A percentile compares a stretch with the other conserved stretches of the same genome.
Conservation (phyloP, 2,888 invertebrate species). For the Tipula confusa region DNA sequence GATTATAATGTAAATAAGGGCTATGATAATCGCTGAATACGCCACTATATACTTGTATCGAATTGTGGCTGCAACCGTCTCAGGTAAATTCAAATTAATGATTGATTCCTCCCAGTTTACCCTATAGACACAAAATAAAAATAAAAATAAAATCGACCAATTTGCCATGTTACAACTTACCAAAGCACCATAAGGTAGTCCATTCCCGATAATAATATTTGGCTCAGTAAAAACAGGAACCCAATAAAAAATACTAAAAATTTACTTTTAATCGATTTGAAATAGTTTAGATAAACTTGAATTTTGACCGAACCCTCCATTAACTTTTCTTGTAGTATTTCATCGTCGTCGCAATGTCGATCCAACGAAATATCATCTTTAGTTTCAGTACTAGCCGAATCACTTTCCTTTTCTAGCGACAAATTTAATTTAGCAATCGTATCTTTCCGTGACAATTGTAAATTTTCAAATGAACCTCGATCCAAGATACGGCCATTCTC, state of each 20-base stretch:
- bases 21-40: constrained; percentile 45
- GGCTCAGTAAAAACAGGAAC: constrained; percentile 55
- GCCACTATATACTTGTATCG: constrained; percentile 38
- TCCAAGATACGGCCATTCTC: constrained; percentile 44
- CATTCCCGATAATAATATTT: constrained; percentile 59
- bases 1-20: constrained; percentile 41
- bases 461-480: constrained; percentile 51
- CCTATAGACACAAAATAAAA: constrained; percentile 56
- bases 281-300: constrained; percentile 56
- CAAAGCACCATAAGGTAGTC: constrained; percentile 75
- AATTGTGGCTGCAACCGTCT: constrained; percentile 21
- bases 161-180: constrained; percentile 48
- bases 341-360: constrained; percentile 41
- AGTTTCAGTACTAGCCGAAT: background rate
- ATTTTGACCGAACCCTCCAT: constrained; percentile 60
- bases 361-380: background rate
- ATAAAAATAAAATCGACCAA: background rate
- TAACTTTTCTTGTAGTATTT: constrained; percentile 56
- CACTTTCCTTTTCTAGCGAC: constrained; percentile 38
- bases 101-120: constrained; percentile 47
- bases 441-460: constrained; percentile 56
- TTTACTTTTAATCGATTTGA: constrained; percentile 55
- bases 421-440: constrained; percentile 43
- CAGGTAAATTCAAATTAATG: background rate
- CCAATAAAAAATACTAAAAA: constrained; percentile 52